A percentile compares a stretch with the other conserved stretches of the same genome.
phyloP scores from a whole-genome alignment of 2,888 invertebrate species.

The Acanthococcus lagerstroemiae region DNA sequence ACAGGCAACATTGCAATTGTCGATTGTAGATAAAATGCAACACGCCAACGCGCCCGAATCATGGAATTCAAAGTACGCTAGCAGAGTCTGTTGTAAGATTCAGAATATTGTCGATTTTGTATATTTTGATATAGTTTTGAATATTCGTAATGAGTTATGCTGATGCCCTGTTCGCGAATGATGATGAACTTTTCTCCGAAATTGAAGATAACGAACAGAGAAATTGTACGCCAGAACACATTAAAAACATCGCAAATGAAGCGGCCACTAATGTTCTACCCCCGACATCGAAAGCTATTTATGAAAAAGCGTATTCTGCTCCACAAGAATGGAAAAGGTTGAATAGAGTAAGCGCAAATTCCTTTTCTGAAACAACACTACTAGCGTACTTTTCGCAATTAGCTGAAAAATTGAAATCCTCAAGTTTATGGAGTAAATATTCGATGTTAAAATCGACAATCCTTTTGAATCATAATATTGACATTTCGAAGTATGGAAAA shows the following conservation, averaged over 20 bases:
- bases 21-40: too few species aligned
- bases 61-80: too few species aligned
- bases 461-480: not conserved
- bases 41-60: too few species aligned
- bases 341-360: not conserved
- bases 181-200: not conserved
- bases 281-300: not conserved
- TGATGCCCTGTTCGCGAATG: not conserved
- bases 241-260: not conserved
- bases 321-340: not conserved
- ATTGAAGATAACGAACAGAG: not conserved
- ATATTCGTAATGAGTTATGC: not conserved
- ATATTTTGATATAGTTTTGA: too few species aligned
- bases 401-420: not conserved
- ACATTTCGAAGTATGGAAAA: not conserved
- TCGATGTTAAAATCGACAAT: not conserved
- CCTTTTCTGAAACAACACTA: not conserved
- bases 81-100: too few species aligned
- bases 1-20: too few species aligned
- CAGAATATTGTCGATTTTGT: too few species aligned
- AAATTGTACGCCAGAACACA: not conserved
- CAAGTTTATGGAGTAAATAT: not conserved
- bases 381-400: not conserved
- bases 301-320: not conserved
- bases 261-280: not conserved